A percentile compares a stretch with the other conserved stretches of the same genome.
phyloP scores from a whole-genome alignment of 1,140 invertebrate genomes.

The Neoseiulus cucumeris region DNA sequence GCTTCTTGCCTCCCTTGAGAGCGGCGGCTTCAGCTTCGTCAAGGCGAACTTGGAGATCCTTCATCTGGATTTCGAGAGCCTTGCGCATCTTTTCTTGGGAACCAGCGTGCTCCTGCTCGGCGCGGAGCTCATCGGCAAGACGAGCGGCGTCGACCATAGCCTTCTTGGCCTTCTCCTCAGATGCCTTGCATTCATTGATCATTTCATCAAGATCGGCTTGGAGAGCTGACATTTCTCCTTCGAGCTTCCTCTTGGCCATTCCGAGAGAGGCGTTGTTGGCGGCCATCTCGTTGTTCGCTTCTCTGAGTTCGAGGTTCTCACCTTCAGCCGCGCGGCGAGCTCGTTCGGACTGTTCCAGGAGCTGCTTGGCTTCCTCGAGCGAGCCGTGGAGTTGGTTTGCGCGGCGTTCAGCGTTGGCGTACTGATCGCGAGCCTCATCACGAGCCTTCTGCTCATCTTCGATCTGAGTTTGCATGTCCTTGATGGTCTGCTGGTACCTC shows the following conservation, averaged over 20 bases:
- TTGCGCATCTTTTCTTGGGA: conserved; percentile 95
- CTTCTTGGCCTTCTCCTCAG: conserved; percentile 92
- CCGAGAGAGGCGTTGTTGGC: conserved; percentile 76
- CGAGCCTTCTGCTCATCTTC: conserved; percentile 93
- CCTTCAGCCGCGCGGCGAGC: conserved; percentile 87
- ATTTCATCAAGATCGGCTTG: conserved; percentile 92
- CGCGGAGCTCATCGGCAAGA: conserved; percentile 88
- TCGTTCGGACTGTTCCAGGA: conserved; percentile 70
- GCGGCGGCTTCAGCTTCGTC: conserved; percentile 44
- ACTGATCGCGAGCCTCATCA: conserved; percentile 87
- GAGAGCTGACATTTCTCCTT: conserved; percentile 85
- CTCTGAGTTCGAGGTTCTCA: conserved; percentile 85
- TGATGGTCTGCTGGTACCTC: conserved; percentile 82
- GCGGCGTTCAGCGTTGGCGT: conserved; percentile 83
- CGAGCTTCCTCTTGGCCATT: conserved; percentile 92
- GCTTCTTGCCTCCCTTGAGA: conserved; percentile 87
- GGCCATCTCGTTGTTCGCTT: conserved; percentile 84
- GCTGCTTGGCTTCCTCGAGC: conserved; percentile 81
- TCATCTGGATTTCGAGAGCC: conserved; percentile 86
- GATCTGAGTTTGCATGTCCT: conserved; percentile 76
- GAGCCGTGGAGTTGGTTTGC: conserved; percentile 85
- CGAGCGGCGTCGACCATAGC: conserved; percentile 92
- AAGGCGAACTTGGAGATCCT: conserved; percentile 66
- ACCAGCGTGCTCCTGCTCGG: conserved; percentile 94
- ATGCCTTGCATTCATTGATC: conserved; percentile 83